Conservation (phyloP, 2,113 vertebrate genomes). For the Phaethornis superciliosus region DNA sequence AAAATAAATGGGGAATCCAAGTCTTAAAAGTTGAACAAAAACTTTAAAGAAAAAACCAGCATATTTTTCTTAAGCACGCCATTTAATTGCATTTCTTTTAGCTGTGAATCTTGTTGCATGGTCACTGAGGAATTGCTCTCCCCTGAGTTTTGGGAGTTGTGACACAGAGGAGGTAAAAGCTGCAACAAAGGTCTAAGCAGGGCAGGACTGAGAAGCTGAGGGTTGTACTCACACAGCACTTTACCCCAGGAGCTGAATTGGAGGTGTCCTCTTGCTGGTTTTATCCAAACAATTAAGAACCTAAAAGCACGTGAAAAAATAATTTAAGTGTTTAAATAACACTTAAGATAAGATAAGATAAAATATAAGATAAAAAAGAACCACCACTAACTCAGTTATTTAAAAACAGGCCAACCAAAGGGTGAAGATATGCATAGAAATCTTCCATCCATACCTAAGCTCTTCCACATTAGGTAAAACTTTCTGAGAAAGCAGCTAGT, state of each 20-base stretch:
- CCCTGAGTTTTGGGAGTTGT: neutral
- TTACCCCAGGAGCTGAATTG: rapidly evolving
- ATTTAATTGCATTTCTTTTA: neutral
- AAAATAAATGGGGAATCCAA: neutral
- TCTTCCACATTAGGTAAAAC: rapidly evolving
- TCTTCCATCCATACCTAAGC: rapidly evolving
- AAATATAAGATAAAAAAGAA: neutral
- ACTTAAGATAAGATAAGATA: too few relatives aligned
- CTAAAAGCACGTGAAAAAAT: rapidly evolving
- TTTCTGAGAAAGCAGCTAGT: neutral
- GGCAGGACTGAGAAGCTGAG: neutral
- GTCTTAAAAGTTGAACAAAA: neutral
- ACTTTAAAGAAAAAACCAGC: neutral
- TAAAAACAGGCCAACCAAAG: neutral
- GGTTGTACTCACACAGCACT: neutral
- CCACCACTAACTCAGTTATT: neutral
- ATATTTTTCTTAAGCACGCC: neutral
- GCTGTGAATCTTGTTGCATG: neutral
- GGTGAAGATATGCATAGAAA: neutral
- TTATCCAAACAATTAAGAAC: neutral
- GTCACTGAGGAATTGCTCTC: neutral
- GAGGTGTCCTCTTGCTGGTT: neutral
- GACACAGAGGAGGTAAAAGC: neutral
- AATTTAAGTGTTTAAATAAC: neutral
- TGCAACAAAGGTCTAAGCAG: neutral